phyloP scores from a whole-genome alignment of 2,113 vertebrate species.

The Nerophis lumbriciformis region DNA sequence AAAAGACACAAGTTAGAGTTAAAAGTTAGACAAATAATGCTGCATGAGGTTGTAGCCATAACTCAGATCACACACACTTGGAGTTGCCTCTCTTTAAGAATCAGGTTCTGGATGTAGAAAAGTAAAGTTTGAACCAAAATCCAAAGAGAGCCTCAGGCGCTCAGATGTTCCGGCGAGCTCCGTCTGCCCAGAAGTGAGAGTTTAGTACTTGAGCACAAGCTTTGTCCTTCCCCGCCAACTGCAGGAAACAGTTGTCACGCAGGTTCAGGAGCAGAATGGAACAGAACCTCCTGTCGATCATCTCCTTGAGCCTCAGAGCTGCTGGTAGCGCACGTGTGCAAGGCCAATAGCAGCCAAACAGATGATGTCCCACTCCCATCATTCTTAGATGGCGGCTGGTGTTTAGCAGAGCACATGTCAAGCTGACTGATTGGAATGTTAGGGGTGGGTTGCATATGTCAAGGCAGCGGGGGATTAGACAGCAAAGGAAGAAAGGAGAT shows the following conservation, averaged over 20 bases:
- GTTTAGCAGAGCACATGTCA: constrained; percentile 51
- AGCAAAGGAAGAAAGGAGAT: constrained; percentile 33
- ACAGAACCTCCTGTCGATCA: constrained; percentile 31
- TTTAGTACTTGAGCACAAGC: constrained; percentile 6
- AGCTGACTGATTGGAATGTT: constrained; percentile 55
- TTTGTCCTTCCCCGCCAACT: constrained; percentile 29
- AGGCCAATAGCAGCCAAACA: constrained; percentile 35
- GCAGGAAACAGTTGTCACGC: constrained; percentile 56
- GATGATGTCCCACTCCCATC: constrained; percentile 41
- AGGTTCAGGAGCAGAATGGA: constrained; percentile 42
- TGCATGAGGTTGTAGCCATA: constrained; percentile 64
- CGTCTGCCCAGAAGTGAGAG: constrained; percentile 34
- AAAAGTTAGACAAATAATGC: constrained; percentile 51
- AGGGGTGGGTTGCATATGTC: constrained; percentile 34
- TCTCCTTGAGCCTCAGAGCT: constrained; percentile 47
- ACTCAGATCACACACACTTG: constrained; percentile 38
- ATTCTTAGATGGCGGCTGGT: constrained; percentile 34
- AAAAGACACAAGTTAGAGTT: constrained; percentile 48
- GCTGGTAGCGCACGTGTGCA: constrained; percentile 52
- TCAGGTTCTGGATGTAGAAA: neutral
- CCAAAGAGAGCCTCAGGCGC: constrained; percentile 13
- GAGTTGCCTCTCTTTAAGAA: constrained; percentile 13
- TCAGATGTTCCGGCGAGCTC: constrained; percentile 14
- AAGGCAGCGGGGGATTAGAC: constrained; percentile 32
- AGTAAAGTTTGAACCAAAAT: constrained; percentile 1